phyloP scores from a whole-genome alignment of 2,888 invertebrate species.

The Eustalomyia histrio region DNA sequence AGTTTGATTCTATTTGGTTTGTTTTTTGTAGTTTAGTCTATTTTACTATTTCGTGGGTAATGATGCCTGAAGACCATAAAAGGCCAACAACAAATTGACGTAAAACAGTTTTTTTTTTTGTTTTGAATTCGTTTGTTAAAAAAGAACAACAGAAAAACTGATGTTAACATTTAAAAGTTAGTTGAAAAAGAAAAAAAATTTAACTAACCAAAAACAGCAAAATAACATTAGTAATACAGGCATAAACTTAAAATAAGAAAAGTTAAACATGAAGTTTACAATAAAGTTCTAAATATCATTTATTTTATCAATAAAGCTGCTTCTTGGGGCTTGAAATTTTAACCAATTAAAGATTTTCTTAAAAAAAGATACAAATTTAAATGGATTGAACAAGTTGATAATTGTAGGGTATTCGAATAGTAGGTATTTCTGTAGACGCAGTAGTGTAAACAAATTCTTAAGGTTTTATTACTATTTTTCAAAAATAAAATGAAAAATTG shows the following conservation, averaged over 20 bases:
- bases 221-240: conserved; percentile 3
- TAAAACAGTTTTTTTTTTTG: conserved; percentile 34
- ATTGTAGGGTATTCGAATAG: too few species aligned
- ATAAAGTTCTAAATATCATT: neutral
- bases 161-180: neutral
- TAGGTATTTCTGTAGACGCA: too few species aligned
- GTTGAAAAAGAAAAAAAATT: neutral
- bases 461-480: too few species aligned
- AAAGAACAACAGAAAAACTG: neutral
- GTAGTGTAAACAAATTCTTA: too few species aligned
- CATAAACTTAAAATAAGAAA: neutral
- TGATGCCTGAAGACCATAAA: conserved; percentile 64
- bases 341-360: too few species aligned
- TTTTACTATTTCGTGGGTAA: conserved; percentile 45
- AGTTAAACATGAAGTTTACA: neutral
- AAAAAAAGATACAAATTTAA: too few species aligned
- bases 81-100: conserved; percentile 62
- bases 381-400: too few species aligned
- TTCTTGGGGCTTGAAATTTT: too few species aligned
- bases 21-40: neutral
- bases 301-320: too few species aligned
- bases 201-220: neutral
- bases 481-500: too few species aligned
- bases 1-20: conserved; percentile 3
- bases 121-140: conserved; percentile 9